phyloP scores from a whole-genome alignment of 2,113 vertebrate species.

The Toxotes jaculatrix region DNA sequence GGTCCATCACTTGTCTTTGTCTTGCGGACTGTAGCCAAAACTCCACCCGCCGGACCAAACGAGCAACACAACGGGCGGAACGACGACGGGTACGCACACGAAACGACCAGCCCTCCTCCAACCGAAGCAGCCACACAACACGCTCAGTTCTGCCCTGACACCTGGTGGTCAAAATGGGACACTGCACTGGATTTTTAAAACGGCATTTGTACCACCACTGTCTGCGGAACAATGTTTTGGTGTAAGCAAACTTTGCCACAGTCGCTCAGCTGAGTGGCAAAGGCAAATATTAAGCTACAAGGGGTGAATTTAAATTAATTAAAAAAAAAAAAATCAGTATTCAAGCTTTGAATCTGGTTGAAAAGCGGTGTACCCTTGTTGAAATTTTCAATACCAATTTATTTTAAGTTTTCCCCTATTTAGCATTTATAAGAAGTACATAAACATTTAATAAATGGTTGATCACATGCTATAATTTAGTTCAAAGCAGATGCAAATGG shows the following conservation, averaged over 20 bases:
- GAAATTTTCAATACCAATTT: no score
- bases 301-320: no score
- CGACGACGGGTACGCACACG: not conserved
- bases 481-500: not conserved
- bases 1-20: constrained; percentile 70
- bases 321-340: not conserved
- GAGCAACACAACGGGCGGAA: constrained; percentile 11
- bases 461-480: not conserved
- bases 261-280: no score
- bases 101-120: not conserved
- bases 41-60: constrained; percentile 65
- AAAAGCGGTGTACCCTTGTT: not conserved
- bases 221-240: not conserved
- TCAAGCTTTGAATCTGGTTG: not conserved
- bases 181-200: not conserved
- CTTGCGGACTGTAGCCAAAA: constrained; percentile 50
- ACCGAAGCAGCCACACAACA: not conserved
- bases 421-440: not conserved
- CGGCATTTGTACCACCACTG: not conserved
- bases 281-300: no score
- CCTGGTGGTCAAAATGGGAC: constrained; percentile 10
- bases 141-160: not conserved
- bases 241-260: not conserved
- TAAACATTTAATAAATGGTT: not conserved
- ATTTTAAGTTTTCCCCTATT: not conserved